Percentiles rank a stretch among this genome's conserved stretches.
Evolutionary conservation across 1,140 invertebrate species (phyloP).

Genomic region (Watersipora subatra): DNA sequence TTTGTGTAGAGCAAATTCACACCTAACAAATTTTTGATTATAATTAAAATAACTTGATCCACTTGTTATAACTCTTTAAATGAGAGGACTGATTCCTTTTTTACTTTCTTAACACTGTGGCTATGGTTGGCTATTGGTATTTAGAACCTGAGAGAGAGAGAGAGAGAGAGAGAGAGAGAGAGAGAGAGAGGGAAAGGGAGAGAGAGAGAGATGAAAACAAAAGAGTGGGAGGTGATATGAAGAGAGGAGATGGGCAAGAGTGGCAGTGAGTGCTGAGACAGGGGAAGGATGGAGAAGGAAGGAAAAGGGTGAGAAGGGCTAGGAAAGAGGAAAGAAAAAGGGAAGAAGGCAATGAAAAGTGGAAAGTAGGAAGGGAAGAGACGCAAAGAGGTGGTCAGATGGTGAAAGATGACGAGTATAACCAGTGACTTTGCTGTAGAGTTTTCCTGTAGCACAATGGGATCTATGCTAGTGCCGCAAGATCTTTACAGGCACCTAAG

Average conservation of each 20-base stretch:
- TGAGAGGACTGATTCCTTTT: no score
- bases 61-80: no score
- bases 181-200: slow-evolving; percentile 9
- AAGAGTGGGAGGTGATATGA: slow-evolving; percentile 8
- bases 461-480: no score
- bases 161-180: slow-evolving; percentile 12
- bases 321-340: neutral
- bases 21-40: no score
- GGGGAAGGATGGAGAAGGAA: neutral
- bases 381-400: slow-evolving; percentile 14
- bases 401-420: slow-evolving; percentile 47
- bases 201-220: slow-evolving; percentile 11
- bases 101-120: no score
- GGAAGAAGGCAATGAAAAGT: neutral
- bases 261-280: neutral
- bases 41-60: no score
- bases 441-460: no score
- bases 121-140: no score
- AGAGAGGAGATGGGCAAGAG: neutral
- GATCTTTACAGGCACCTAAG: no score
- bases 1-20: no score
- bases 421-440: slow-evolving; percentile 47
- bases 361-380: neutral
- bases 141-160: neutral
- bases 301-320: neutral